Evolutionary conservation across 2,888 invertebrate genomes (phyloP), one percentile per base, ranked within the genome.

Genomic region (Ctena decussata): DNA sequence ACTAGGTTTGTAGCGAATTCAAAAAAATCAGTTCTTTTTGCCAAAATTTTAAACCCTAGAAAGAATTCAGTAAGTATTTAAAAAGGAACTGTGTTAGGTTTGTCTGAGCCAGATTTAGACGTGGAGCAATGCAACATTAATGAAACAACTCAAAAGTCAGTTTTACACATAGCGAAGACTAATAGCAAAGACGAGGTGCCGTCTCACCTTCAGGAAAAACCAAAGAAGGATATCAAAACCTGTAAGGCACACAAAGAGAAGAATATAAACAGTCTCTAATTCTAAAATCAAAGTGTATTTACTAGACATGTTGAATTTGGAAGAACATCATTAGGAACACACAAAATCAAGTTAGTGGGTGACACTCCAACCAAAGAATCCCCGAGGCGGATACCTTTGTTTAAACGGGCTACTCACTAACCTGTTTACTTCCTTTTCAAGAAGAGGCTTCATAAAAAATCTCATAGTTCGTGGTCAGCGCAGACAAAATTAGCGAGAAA

Each of bases 391-490:
- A 35, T 81, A 27, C 85, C 78, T 8, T n/a, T 77, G 44, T 78
- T 75, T 53, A 82, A 78, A 69, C 60, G 75, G 21, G 3, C 76
- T 6, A 49, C 35, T 46, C 74, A 27, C 60, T 78, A 82, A 82
- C 70, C 70, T 11, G 37, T 46, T 15, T 3, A 46, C 21, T 3
- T 3, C 21, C 3, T 46, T 21, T 73, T 0, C 75, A 84, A 24
- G 30, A 72, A 77, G 70, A 15, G 74, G 74, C 27, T 83, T 8
- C 79, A 79, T 37, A 71, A 79, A 41, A 79, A 79, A 21, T 79
- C 83, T 1, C 57, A 70, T 18, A 83, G 79, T 74, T 74, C 65
- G 1, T 74, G 69, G 35, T 35, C 37, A 24, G 27, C 77, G 0
- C 77, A 35, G 30, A 24, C 32, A 8, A 73, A 79, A 0, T 15